phyloP scores from a whole-genome alignment of 2,113 vertebrate species.

The Tretioscincus oriximinensis region DNA sequence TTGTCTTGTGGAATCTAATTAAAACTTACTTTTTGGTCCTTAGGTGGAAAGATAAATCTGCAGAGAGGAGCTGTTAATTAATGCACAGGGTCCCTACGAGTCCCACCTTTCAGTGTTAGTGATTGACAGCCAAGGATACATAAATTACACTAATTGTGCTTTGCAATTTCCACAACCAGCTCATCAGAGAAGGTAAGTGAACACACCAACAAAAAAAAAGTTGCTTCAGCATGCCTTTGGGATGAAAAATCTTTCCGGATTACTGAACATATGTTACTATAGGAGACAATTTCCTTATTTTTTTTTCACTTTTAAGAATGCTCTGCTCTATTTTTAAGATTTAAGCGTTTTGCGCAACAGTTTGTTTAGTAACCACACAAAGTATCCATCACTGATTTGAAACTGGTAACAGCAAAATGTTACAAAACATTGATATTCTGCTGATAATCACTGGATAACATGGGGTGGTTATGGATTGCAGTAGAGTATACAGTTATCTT shows the following conservation, averaged over 20 bases:
- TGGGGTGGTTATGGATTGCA: slow-evolving; percentile 38
- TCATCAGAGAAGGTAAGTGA: slow-evolving; percentile 81
- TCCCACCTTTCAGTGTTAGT: slow-evolving; percentile 79
- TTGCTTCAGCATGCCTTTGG: slow-evolving; percentile 54
- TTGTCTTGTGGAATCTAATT: slow-evolving; percentile 73
- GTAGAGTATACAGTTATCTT: slow-evolving; percentile 26
- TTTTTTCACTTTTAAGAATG: slow-evolving; percentile 35
- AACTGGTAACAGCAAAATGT: slow-evolving; percentile 31
- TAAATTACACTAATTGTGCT: slow-evolving; percentile 80
- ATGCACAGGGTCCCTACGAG: slow-evolving; percentile 73
- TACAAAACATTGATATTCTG: slow-evolving; percentile 37
- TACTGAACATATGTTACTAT: slow-evolving; percentile 35
- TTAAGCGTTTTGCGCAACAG: slow-evolving; percentile 38
- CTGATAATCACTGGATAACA: slow-evolving; percentile 44
- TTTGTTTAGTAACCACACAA: slow-evolving; percentile 16
- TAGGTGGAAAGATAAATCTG: slow-evolving; percentile 78
- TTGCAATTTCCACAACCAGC: slow-evolving; percentile 67
- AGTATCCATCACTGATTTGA: background rate
- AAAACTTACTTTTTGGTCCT: slow-evolving; percentile 79
- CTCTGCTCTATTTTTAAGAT: slow-evolving; percentile 48
- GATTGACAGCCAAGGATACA: slow-evolving; percentile 80
- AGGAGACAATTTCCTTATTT: slow-evolving; percentile 36
- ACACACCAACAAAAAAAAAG: slow-evolving; percentile 57
- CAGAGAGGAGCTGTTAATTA: slow-evolving; percentile 83
- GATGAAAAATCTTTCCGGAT: slow-evolving; percentile 43